phyloP scores from a whole-genome alignment of 2,888 invertebrate species.

The Leistus spinibarbis region DNA sequence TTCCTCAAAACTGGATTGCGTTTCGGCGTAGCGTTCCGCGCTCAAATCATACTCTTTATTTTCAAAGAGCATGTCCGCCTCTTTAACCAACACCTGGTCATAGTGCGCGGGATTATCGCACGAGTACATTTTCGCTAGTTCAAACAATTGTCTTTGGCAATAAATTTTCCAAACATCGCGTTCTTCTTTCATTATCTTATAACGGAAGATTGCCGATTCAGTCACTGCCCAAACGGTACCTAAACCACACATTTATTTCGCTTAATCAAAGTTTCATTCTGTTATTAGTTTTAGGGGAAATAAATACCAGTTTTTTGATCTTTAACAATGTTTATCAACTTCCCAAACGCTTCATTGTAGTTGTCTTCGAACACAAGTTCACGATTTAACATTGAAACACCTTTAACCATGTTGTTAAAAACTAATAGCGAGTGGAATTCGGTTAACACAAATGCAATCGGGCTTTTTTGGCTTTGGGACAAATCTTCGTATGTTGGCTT shows the following conservation, averaged over 20 bases:
- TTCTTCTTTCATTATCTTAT: conserved; percentile 83
- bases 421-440: conserved; percentile 89
- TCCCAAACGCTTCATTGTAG: conserved; percentile 80
- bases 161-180: conserved; percentile 89
- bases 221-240: conserved; percentile 86
- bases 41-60: conserved; percentile 80
- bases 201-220: conserved; percentile 82
- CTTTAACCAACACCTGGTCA: conserved; percentile 83
- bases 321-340: conserved; percentile 77
- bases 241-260: conserved; percentile 28
- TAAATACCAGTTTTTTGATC: conserved; percentile 71
- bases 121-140: conserved; percentile 84
- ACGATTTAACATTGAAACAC: conserved; percentile 83
- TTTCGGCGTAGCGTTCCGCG: conserved; percentile 88
- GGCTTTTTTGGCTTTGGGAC: conserved; percentile 55
- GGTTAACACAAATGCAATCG: conserved; percentile 81
- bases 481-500: conserved; percentile 53
- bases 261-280: not conserved
- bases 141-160: conserved; percentile 83
- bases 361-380: conserved; percentile 86
- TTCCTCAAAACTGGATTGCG: conserved; percentile 91
- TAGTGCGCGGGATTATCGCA: conserved; percentile 79
- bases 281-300: not conserved
- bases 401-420: conserved; percentile 82
- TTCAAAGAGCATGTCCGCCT: conserved; percentile 85